Conservation (phyloP, 2,888 invertebrate species). For the Rambutsinella grinnellia region DNA sequence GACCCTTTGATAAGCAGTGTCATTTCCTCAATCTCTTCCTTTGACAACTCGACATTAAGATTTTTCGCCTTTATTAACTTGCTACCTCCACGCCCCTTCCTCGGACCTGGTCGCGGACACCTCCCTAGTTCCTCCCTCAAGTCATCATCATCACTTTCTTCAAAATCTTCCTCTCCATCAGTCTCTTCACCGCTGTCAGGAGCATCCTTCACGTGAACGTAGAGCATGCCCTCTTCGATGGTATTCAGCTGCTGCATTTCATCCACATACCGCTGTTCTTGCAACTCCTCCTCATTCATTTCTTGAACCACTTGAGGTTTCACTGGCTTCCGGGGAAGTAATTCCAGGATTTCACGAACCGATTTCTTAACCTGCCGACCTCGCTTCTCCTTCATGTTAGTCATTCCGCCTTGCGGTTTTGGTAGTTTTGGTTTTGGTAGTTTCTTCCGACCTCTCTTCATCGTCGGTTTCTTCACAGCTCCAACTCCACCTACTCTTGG, state of each 20-base stretch:
- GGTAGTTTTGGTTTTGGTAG: too few species aligned
- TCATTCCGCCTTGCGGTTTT: too few species aligned
- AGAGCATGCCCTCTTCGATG: background rate
- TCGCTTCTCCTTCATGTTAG: too few species aligned
- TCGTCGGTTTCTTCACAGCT: too few species aligned
- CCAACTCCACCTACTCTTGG: background rate
- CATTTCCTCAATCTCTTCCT: conserved; percentile 36
- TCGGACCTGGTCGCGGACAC: conserved; percentile 47
- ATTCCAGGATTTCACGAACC: too few species aligned
- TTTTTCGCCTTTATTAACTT: conserved; percentile 14
- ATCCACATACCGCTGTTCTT: conserved; percentile 2
- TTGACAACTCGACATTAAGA: conserved; percentile 17
- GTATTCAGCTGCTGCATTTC: conserved; percentile 1
- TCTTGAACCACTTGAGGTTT: too few species aligned
- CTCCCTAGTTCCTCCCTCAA: background rate
- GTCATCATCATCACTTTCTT: background rate
- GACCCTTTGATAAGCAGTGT: conserved; percentile 21
- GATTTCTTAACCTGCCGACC: too few species aligned
- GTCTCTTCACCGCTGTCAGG: background rate
- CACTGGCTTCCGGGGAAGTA: too few species aligned
- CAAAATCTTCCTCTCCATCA: background rate
- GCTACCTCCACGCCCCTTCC: conserved; percentile 25
- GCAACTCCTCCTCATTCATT: conserved; percentile 17
- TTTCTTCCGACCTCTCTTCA: too few species aligned
- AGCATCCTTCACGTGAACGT: background rate